These are phyloP conservation scores for Phenganax stokvisi DNA, from an alignment of 92 coral and sea anemone genomes.

Conservation along the genomic window DNA sequence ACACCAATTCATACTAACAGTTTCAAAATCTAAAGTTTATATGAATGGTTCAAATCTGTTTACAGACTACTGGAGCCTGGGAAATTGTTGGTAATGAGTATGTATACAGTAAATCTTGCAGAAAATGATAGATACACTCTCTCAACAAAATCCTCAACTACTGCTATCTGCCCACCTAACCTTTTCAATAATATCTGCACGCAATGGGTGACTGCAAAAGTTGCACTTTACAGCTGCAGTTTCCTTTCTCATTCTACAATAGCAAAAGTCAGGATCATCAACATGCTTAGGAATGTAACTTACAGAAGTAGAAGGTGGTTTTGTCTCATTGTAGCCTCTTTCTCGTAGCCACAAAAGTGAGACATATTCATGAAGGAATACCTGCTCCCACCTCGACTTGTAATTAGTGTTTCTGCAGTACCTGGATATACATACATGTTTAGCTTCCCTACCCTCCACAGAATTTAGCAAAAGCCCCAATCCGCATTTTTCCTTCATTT, in stretches of 20 bases:
- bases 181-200: conserved; percentile 1
- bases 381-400: neutral
- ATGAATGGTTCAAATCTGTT: conserved; percentile 5
- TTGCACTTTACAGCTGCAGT: neutral
- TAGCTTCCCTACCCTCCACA: neutral
- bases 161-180: conserved; percentile 2
- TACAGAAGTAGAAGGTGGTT: conserved; percentile 9
- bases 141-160: conserved; percentile 3
- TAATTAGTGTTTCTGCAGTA: neutral
- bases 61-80: neutral
- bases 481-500: conserved; percentile 27
- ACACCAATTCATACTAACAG: conserved; percentile 6
- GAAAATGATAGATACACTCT: neutral
- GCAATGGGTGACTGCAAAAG: conserved; percentile 2
- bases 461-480: conserved; percentile 22
- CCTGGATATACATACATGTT: neutral
- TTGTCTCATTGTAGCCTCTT: conserved; percentile 1
- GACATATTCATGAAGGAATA: neutral
- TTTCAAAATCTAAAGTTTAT: neutral
- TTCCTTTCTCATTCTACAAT: neutral
- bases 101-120: neutral
- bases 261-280: conserved; percentile 8
- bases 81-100: neutral
- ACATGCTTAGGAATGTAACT: conserved; percentile 2
- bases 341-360: conserved; percentile 15